Conservation (phyloP, 2,113 vertebrate genomes). For the Ammodytes dubius region DNA sequence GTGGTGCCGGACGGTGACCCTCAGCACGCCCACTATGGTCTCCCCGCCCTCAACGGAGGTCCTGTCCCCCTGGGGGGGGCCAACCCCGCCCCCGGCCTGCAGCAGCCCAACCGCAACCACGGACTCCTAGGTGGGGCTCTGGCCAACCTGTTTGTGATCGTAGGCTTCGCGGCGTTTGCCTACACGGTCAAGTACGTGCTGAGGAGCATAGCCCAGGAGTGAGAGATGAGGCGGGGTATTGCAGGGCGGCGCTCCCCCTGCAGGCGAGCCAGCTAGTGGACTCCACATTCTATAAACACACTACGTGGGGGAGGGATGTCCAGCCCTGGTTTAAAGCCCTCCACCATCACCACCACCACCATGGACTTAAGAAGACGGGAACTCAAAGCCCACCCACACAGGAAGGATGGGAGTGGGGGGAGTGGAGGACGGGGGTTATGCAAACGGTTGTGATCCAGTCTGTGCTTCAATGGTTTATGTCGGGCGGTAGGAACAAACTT, state of each 20-base stretch:
- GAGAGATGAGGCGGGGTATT: constrained; percentile 66
- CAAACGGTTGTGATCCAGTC: constrained; percentile 69
- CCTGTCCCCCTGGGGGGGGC: constrained; percentile 75
- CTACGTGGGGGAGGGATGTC: constrained; percentile 55
- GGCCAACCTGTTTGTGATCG: constrained; percentile 98
- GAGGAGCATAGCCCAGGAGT: constrained; percentile 98
- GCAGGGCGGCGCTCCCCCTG: constrained; percentile 60
- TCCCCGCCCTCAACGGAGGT: constrained; percentile 88
- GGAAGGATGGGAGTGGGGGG: constrained; percentile 28
- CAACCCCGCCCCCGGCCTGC: constrained; percentile 86
- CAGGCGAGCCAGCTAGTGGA: constrained; percentile 62
- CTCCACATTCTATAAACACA: constrained; percentile 69
- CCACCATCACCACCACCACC: constrained; percentile 63
- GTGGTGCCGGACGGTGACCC: constrained; percentile 93
- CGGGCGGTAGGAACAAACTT: constrained; percentile 60
- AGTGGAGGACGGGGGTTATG: constrained; percentile 49
- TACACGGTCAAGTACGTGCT: constrained; percentile 99
- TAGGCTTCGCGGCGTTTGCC: constrained; percentile 97
- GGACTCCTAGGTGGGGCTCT: constrained; percentile 96
- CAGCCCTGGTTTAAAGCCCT: constrained; percentile 58
- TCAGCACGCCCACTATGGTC: constrained; percentile 90
- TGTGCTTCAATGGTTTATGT: constrained; percentile 68
- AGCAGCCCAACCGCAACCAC: constrained; percentile 96
- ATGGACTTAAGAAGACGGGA: constrained; percentile 65
- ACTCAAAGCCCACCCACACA: constrained; percentile 53